Evolutionary conservation across 2,797 vertebrate genomes (phyloP).

Genomic region (Scolopax rusticola): DNA sequence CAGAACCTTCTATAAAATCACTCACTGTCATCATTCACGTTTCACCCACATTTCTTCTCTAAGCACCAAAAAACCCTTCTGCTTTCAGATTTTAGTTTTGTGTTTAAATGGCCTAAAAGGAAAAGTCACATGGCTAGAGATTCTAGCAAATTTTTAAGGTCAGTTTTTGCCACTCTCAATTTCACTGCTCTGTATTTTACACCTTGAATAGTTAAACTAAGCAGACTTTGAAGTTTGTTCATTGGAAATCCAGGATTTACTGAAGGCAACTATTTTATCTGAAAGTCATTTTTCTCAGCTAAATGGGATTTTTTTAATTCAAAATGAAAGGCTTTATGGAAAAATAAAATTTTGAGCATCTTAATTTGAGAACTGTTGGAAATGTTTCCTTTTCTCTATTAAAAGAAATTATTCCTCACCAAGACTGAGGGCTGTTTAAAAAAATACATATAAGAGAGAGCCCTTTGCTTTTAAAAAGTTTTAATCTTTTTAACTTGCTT

Average conservation of each 20-base stretch:
- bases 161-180: neutral
- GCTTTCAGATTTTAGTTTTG: neutral
- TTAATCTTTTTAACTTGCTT: neutral
- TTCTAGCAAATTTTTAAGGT: neutral
- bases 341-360: neutral
- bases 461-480: neutral
- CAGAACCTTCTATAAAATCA: constrained; percentile 43
- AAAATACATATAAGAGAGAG: neutral
- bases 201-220: neutral
- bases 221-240: neutral
- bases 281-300: neutral
- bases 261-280: neutral
- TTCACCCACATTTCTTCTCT: constrained; percentile 20
- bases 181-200: neutral
- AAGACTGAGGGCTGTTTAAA: neutral
- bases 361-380: neutral
- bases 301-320: neutral
- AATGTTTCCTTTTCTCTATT: neutral
- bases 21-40: constrained; percentile 5
- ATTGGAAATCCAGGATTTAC: neutral
- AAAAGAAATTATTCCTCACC: neutral
- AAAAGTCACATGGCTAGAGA: neutral
- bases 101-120: neutral
- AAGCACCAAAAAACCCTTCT: neutral
- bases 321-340: neutral